Evolutionary conservation across 2,888 invertebrate genomes (phyloP), one percentile per base, ranked within the genome.

Genomic region (Zaprionus bogoriensis): DNA sequence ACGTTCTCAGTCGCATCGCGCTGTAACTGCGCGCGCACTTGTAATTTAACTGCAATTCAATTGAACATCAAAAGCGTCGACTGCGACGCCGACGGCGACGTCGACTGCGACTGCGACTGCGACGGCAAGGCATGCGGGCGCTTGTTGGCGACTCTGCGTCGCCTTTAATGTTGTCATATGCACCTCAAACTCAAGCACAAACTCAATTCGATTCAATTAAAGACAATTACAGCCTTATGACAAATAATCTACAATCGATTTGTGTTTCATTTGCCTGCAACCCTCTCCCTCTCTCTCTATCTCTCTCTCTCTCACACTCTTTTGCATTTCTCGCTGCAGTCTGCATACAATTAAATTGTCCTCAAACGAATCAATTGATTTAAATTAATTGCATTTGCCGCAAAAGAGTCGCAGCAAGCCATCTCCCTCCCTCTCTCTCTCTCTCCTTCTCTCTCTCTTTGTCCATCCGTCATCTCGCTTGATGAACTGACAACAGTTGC

Each of bases 301-400:
- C 4, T 12, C 27, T 7, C 22, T 17, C 17, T 20, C 22, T 14
- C n/a, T n/a, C 7, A 12, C 23, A 12, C n/a, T 4, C 65, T 59
- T 63, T 69, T 84, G 66, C 75, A 74, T 66, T 25, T 47, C 47
- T 47, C 53, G 57, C 9, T 67, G 69, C 61, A 79, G 73, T 83
- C 77, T 79, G 84, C 82, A 76, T 89, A 89, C 87, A 82, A 90
- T 90, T 90, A 90, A 90, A 90, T 90, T 90, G 90, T 90, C 90
- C 90, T 90, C 89, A 90, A 90, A 89, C 90, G 89, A 90, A 90
- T 89, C 90, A 90, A 90, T 90, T 90, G 90, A 88, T 87, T 88
- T 86, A 89, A 90, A 90, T 90, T 90, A 89, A 89, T 89, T 89
- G 88, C 88, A 90, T 89, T 89, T 89, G 86, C 87, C 84, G 87